A percentile compares a stretch with the other conserved stretches of the same genome.
Conservation (phyloP, 1,140 invertebrate species). For the Platorchestia sp. region DNA sequence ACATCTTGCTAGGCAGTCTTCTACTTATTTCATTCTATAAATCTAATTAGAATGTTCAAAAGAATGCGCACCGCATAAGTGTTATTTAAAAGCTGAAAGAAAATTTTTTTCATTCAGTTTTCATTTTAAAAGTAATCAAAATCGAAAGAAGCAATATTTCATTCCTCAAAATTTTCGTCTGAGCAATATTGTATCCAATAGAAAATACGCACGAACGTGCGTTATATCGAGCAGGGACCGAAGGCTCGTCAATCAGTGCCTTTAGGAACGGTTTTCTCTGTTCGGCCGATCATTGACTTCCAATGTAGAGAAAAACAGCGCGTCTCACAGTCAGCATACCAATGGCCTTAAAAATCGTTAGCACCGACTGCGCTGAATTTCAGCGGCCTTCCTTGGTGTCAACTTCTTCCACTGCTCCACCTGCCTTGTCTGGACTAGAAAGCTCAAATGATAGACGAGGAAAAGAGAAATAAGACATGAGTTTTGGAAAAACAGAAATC, state of each 20-base stretch:
- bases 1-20: not conserved
- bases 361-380: not conserved
- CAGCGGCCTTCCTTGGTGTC: not conserved
- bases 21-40: not conserved
- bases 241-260: conserved; percentile 25
- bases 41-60: not conserved
- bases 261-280: conserved; percentile 52
- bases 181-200: not conserved
- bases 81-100: not conserved
- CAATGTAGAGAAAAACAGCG: conserved; percentile 51
- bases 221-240: conserved; percentile 15
- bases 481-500: not conserved
- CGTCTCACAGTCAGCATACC: conserved; percentile 8
- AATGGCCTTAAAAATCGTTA: conserved; percentile 36
- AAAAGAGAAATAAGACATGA: not conserved
- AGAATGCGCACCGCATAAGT: not conserved
- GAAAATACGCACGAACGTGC: not conserved
- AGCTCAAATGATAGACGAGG: not conserved
- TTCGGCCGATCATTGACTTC: conserved; percentile 39
- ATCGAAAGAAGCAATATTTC: not conserved
- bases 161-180: not conserved
- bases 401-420: not conserved
- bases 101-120: not conserved
- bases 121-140: not conserved
- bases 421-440: not conserved